Evolutionary conservation across 1,140 invertebrate species (phyloP).

Genomic region (Elymnias hypermnestra): DNA sequence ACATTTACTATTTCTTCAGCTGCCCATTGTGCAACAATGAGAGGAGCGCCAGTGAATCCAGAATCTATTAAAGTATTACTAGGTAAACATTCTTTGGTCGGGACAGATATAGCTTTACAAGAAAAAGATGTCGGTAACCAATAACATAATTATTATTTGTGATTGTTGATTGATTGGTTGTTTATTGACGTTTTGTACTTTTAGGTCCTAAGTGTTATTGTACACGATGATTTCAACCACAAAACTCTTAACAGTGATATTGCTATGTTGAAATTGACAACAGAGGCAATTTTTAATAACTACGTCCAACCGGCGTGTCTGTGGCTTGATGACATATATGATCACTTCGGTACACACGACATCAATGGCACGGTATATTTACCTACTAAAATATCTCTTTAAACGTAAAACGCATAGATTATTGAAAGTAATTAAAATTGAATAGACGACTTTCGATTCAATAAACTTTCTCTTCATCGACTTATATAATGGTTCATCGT

Average conservation of each 20-base stretch:
- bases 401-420: too few species aligned
- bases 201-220: constrained; percentile 2
- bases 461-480: too few species aligned
- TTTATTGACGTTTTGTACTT: constrained; percentile 34
- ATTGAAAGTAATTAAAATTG: too few species aligned
- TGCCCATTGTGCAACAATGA: constrained; percentile 45
- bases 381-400: too few species aligned
- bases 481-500: too few species aligned
- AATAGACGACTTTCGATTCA: too few species aligned
- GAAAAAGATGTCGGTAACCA: constrained; percentile 36
- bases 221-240: constrained; percentile 27
- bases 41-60: constrained; percentile 27
- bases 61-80: constrained; percentile 38
- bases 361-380: constrained; percentile 16
- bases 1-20: constrained; percentile 33
- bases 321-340: constrained; percentile 26
- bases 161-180: constrained; percentile 36
- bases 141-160: background rate
- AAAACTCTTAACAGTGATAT: constrained; percentile 34
- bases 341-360: constrained; percentile 20
- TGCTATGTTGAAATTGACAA: constrained; percentile 40
- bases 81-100: constrained; percentile 48
- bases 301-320: constrained; percentile 52
- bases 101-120: constrained; percentile 36
- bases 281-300: constrained; percentile 31